Evolutionary conservation across 92 coral and sea anemone species (phyloP).

Genomic region (Micromussa lordhowensis): DNA sequence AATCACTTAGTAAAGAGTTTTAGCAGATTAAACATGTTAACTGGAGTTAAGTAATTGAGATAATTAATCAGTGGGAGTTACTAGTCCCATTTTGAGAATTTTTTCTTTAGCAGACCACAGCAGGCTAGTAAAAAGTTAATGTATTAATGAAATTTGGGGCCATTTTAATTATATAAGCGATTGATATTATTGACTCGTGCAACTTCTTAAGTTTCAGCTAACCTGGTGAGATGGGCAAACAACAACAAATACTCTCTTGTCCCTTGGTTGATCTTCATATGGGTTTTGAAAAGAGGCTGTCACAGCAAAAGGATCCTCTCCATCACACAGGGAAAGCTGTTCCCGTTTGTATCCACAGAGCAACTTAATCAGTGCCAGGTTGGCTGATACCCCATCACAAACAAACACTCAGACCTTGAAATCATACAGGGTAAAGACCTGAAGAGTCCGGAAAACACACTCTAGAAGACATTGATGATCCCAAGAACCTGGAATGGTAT

Average conservation of each 20-base stretch:
- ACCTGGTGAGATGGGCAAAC: constrained; percentile 59
- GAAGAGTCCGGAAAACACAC: constrained; percentile 57
- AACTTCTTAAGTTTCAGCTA: no score
- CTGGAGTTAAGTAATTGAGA: no score
- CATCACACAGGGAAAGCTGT: constrained; percentile 22
- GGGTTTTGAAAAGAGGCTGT: constrained; percentile 23
- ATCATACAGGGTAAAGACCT: constrained; percentile 41
- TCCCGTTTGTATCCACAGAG: constrained; percentile 37
- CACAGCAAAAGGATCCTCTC: constrained; percentile 29
- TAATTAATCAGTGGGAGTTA: no score
- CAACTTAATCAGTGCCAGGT: constrained; percentile 42
- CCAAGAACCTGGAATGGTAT: constrained; percentile 23
- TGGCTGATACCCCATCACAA: constrained; percentile 63
- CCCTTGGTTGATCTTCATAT: constrained; percentile 1
- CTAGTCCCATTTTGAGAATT: no score
- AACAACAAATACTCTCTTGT: constrained; percentile 44
- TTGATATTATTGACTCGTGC: no score
- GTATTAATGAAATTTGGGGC: no score
- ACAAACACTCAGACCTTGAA: constrained; percentile 46
- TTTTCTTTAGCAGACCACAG: no score
- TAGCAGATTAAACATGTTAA: no score
- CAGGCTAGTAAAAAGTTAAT: no score
- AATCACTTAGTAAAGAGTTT: no score
- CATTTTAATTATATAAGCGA: no score
- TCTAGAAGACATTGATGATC: constrained; percentile 48